phyloP scores from a whole-genome alignment of 2,888 invertebrate species.

The Elysia crispata region DNA sequence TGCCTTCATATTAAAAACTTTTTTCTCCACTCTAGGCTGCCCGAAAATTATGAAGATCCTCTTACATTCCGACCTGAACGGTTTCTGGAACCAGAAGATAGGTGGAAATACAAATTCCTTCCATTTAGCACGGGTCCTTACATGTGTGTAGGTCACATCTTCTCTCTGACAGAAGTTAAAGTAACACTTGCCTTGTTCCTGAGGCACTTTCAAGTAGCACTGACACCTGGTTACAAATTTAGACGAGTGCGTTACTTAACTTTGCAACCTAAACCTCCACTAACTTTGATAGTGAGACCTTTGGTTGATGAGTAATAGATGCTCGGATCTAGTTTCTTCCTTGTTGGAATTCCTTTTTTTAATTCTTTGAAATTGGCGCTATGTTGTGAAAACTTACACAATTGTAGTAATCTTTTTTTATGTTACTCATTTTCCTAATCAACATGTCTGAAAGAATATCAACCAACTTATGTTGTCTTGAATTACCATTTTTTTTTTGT shows the following conservation, averaged over 20 bases:
- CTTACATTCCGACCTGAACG: slow-evolving; percentile 67
- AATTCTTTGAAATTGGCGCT: too few species aligned
- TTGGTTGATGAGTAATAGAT: background rate
- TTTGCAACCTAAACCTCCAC: slow-evolving; percentile 63
- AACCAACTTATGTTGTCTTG: too few species aligned
- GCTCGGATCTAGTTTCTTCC: too few species aligned
- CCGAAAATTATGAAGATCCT: slow-evolving; percentile 66
- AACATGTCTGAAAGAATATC: too few species aligned
- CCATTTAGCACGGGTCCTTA: slow-evolving; percentile 70
- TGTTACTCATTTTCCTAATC: too few species aligned
- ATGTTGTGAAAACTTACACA: too few species aligned
- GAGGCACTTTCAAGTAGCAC: slow-evolving; percentile 58
- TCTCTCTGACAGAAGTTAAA: slow-evolving; percentile 70
- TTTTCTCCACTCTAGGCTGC: slow-evolving; percentile 55
- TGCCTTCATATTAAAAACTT: too few species aligned
- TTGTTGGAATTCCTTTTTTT: too few species aligned
- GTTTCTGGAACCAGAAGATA: slow-evolving; percentile 57
- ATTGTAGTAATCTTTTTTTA: too few species aligned
- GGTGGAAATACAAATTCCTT: slow-evolving; percentile 56
- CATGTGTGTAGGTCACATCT: slow-evolving; percentile 73
- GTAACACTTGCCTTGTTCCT: slow-evolving; percentile 62
- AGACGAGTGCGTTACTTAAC: slow-evolving; percentile 57
- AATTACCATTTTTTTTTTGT: too few species aligned
- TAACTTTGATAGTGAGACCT: slow-evolving; percentile 46
- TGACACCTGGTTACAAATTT: slow-evolving; percentile 60